Percentiles rank a stretch among this genome's conserved stretches.
Evolutionary conservation across 2,113 vertebrate genomes (phyloP).

Genomic region (Tragelaphus buxtoni): DNA sequence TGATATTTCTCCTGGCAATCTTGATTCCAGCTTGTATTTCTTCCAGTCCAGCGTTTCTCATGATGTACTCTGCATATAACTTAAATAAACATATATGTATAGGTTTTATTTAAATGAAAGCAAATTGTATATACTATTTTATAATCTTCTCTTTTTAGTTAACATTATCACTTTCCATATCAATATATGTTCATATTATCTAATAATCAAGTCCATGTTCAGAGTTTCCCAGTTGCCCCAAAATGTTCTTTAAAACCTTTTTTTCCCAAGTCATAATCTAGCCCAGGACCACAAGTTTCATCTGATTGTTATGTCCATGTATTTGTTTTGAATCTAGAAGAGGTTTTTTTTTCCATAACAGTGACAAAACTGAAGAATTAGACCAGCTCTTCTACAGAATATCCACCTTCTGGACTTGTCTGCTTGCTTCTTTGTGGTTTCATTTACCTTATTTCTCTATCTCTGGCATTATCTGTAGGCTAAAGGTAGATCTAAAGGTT

Average conservation of each 20-base stretch:
- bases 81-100: too few relatives aligned
- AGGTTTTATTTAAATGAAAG: conserved; percentile 4
- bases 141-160: neutral
- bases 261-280: conserved; percentile 28
- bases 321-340: neutral
- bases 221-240: neutral
- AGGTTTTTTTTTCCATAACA: neutral
- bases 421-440: neutral
- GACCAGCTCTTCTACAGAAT: neutral
- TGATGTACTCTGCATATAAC: too few relatives aligned
- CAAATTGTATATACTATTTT: neutral
- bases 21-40: too few relatives aligned
- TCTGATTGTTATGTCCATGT: neutral
- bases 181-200: neutral
- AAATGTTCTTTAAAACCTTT: neutral
- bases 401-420: neutral
- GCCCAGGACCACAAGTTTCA: neutral
- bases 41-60: too few relatives aligned
- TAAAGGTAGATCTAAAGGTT: neutral
- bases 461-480: neutral
- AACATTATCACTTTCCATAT: neutral
- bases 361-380: neutral
- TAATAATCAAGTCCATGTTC: neutral
- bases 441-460: neutral
- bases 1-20: too few relatives aligned